These are phyloP conservation scores for Palythoa grandis DNA, from an alignment of 92 coral and sea anemone genomes.

Conservation along the genomic window DNA sequence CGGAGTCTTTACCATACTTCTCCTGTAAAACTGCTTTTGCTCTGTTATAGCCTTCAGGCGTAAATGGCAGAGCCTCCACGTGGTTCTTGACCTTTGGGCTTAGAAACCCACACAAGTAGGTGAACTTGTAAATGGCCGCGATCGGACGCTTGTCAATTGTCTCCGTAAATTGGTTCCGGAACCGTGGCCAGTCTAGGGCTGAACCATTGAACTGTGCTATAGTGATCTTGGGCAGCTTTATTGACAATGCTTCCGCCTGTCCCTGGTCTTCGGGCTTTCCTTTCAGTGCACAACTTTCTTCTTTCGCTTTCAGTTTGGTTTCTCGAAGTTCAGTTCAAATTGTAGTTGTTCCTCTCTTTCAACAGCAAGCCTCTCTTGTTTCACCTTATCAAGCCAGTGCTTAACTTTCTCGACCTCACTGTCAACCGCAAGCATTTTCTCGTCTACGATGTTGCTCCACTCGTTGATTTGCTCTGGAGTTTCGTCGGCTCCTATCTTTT, in stretches of 20 bases:
- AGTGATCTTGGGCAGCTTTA: constrained; percentile 40
- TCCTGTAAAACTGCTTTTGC: constrained; percentile 41
- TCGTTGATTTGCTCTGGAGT: not conserved
- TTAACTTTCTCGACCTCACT: constrained; percentile 22
- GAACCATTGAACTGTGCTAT: constrained; percentile 31
- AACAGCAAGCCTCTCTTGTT: constrained; percentile 14
- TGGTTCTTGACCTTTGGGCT: constrained; percentile 22
- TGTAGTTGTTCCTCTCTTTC: constrained; percentile 31
- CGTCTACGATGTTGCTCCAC: not conserved
- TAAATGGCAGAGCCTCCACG: constrained; percentile 42
- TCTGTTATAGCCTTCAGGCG: constrained; percentile 39
- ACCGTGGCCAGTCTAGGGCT: constrained; percentile 40
- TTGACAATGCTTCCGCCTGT: not conserved
- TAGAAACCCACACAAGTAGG: constrained; percentile 37
- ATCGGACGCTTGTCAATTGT: constrained; percentile 39
- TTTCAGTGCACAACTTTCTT: not conserved
- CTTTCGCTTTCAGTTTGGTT: not conserved
- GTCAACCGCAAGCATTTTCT: constrained; percentile 14
- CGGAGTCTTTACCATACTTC: constrained; percentile 42
- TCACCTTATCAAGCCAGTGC: constrained; percentile 27
- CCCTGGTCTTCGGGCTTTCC: not conserved
- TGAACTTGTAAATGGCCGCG: constrained; percentile 34
- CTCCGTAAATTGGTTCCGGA: constrained; percentile 46
- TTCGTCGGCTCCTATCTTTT: not conserved
- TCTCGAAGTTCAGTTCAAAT: not conserved